Base-by-base conservation (phyloP, 2,797 vertebrate species). In the Pitangus sulphuratus region DNA sequence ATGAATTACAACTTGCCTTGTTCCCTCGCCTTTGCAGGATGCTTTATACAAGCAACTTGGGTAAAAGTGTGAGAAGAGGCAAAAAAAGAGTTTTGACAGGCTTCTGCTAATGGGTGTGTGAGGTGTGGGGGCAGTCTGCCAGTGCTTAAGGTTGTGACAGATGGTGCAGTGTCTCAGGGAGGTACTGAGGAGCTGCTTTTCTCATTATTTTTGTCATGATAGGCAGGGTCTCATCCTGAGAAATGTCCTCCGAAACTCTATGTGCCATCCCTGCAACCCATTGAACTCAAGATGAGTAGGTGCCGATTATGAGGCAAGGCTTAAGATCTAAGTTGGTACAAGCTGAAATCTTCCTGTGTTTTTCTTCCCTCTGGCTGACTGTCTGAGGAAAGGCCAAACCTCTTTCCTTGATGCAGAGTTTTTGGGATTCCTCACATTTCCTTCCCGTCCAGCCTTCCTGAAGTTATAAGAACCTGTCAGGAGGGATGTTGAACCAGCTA, bases 381-480 rank as follows among this genome's bases (percentile, higher is more conserved):
- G 40, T 11, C 20, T 64, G 76, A 79, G 53, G n/a, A 81, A 76
- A 92, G 47, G 26, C 65, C 31, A 84, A 45, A 90, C 22, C 21
- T 65, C 54, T 80, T 84, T 61, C 37, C 31, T 42, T 47, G 37
- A 42, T 72, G 45, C 1, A 14, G 31, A 4, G 4, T 57, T 91
- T 95, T 89, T 61, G 42, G 44, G 80, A 76, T 51, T 88, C 50
- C 44, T 92, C 26, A n/a, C 18, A 17, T 82, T 81, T 85, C 31
- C 39, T 88, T 83, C 93, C 31, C 15, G 26, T 78, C 33, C 28
- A 35, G 26, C 33, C 25, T 72, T 84, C 39, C 54, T 84, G 37
- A 72, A 86, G 12, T 75, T 71, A 3, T 16, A 69, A 72, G 58
- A 84, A 74, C 47, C 37, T 97, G 66, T 90, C 80, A 90, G 33